These are phyloP conservation scores for Aulostomus chinensis DNA, from an alignment of 2,797 vertebrate species.

Conservation along the genomic window DNA sequence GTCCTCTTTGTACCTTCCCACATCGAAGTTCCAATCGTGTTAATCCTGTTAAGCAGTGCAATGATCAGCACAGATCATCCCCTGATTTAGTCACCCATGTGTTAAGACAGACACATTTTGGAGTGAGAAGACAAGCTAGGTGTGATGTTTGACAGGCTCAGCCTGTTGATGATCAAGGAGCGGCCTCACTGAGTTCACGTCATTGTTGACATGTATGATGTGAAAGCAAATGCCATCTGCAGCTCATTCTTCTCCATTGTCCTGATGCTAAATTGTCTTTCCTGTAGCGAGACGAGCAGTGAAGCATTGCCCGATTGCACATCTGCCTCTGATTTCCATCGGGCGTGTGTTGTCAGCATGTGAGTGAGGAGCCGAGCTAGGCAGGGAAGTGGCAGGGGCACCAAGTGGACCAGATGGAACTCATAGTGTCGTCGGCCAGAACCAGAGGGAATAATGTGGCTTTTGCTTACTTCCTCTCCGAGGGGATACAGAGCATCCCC, in stretches of 20 bases:
- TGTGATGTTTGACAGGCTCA: not conserved
- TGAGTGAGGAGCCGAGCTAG: constrained; percentile 51
- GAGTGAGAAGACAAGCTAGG: not conserved
- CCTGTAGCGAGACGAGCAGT: constrained; percentile 39
- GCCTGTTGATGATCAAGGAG: too few relatives aligned
- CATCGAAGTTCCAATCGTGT: too few relatives aligned
- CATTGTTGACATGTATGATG: constrained; percentile 5
- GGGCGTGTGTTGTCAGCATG: constrained; percentile 41
- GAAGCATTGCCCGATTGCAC: constrained; percentile 30
- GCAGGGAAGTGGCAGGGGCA: constrained; percentile 69
- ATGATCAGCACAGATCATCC: not conserved
- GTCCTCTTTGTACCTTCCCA: too few relatives aligned
- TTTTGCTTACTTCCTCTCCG: constrained; percentile 50
- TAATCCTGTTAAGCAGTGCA: not conserved
- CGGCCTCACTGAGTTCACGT: too few relatives aligned
- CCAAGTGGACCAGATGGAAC: constrained; percentile 59
- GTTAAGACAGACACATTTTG: constrained; percentile 3
- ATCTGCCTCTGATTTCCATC: constrained; percentile 73
- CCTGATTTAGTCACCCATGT: constrained; percentile 6
- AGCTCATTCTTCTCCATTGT: constrained; percentile 53
- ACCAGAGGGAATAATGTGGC: constrained; percentile 58
- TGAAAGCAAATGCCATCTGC: constrained; percentile 43
- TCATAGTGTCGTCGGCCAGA: constrained; percentile 47
- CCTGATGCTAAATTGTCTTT: constrained; percentile 34
- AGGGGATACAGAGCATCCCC: constrained; percentile 41